Percentiles rank a stretch among this genome's conserved stretches.
Conservation (phyloP, 2,888 invertebrate genomes). For the Candidula unifasciata region DNA sequence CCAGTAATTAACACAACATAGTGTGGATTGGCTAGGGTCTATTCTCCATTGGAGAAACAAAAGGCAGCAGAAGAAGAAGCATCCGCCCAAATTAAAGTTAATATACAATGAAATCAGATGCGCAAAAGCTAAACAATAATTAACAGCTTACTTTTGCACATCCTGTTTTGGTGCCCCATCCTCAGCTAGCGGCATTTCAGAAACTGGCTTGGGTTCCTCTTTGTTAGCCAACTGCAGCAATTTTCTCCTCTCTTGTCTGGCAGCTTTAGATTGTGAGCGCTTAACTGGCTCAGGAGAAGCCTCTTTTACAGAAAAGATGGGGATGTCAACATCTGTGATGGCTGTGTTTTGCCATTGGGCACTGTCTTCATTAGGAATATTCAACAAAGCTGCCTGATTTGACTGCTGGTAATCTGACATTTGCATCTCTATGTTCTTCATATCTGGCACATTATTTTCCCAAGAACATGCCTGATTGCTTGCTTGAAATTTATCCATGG, state of each 20-base stretch:
- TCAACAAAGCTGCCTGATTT: neutral
- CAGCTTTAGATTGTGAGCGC: neutral
- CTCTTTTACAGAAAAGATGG: conserved; percentile 41
- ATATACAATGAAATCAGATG: no score
- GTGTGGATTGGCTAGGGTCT: no score
- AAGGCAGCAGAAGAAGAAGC: no score
- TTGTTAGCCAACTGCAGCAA: neutral
- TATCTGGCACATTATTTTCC: neutral
- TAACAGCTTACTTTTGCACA: neutral
- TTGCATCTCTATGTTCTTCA: neutral
- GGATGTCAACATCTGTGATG: conserved; percentile 21
- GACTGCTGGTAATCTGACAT: neutral
- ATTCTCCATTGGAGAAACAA: no score
- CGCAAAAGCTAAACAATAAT: neutral
- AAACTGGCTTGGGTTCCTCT: neutral
- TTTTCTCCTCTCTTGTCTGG: neutral
- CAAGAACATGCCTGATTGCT: neutral
- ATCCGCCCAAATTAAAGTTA: no score
- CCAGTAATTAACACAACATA: no score
- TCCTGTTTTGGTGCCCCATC: neutral
- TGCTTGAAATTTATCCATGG: neutral
- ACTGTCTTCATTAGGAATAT: neutral
- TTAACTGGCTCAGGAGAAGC: conserved; percentile 3
- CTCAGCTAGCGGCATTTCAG: neutral
- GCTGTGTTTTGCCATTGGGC: neutral